Evolutionary conservation across 2,797 vertebrate species (phyloP).

Genomic region (Poecilia gillii): DNA sequence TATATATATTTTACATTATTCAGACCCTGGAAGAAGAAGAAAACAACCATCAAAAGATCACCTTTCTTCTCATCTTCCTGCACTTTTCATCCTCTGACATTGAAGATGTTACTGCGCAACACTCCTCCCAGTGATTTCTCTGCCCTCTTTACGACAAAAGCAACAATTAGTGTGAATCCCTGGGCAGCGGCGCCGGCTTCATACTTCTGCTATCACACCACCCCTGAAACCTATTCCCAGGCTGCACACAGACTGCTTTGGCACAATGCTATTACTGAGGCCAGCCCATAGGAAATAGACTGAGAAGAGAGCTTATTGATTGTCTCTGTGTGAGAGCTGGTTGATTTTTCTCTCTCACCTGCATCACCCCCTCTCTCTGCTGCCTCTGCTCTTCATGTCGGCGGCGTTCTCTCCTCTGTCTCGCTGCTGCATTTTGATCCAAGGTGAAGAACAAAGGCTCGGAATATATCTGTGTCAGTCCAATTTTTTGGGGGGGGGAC

Average conservation of each 20-base stretch:
- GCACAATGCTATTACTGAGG: conserved; percentile 70
- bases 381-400: conserved; percentile 32
- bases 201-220: conserved; percentile 54
- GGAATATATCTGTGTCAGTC: conserved; percentile 10
- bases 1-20: neutral
- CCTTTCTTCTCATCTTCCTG: conserved; percentile 19
- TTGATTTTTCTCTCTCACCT: conserved; percentile 68
- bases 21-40: neutral
- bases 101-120: conserved; percentile 12
- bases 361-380: conserved; percentile 38
- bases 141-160: conserved; percentile 63
- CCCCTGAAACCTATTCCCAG: conserved; percentile 55
- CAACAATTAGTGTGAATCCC: conserved; percentile 70
- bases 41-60: neutral
- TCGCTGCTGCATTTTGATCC: conserved; percentile 35
- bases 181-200: conserved; percentile 37
- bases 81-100: conserved; percentile 23
- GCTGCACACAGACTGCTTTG: conserved; percentile 48
- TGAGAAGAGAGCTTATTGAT: conserved; percentile 75
- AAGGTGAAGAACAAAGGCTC: conserved; percentile 18
- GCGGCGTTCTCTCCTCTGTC: conserved; percentile 31
- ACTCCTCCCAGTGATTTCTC: conserved; percentile 39
- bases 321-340: conserved; percentile 65
- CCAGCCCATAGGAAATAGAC: conserved; percentile 73
- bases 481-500: neutral